phyloP scores from a whole-genome alignment of 2,797 vertebrate genomes.

The Hoplostethus mediterraneus region DNA sequence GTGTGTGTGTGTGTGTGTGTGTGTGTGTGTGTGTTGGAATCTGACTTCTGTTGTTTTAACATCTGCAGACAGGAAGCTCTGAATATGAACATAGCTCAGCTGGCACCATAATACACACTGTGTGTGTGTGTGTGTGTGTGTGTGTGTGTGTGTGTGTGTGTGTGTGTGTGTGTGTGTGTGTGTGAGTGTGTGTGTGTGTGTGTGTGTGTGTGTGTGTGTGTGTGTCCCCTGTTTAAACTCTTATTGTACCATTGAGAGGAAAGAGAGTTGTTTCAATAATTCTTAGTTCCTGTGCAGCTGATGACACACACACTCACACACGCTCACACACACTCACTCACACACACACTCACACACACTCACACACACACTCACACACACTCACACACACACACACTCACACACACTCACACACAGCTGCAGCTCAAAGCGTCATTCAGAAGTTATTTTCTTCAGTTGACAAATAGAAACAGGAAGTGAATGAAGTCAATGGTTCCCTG shows the following conservation, averaged over 20 bases:
- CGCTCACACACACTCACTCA: background rate
- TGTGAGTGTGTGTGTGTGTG: constrained; percentile 34
- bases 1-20: background rate
- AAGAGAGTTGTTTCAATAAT: constrained; percentile 44
- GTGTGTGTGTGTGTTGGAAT: background rate
- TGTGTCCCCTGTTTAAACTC: constrained; percentile 59
- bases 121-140: constrained; percentile 2
- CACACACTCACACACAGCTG: too few relatives aligned
- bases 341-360: too few relatives aligned
- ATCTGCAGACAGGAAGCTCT: constrained; percentile 56
- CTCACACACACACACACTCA: too few relatives aligned
- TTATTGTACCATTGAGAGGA: constrained; percentile 61
- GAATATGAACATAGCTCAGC: constrained; percentile 35
- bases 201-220: constrained; percentile 3
- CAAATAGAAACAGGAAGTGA: too few relatives aligned
- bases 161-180: constrained; percentile 11
- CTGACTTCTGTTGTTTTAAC: constrained; percentile 42
- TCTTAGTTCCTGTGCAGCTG: constrained; percentile 69
- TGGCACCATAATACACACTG: constrained; percentile 22
- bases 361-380: background rate
- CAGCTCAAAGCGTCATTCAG: too few relatives aligned
- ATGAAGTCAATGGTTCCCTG: too few relatives aligned
- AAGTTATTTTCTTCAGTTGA: too few relatives aligned
- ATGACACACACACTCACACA: constrained; percentile 57
- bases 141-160: constrained; percentile 4